These are phyloP conservation scores for Discoglossus pictus DNA, from an alignment of 2,797 vertebrate species.

Conservation along the genomic window DNA sequence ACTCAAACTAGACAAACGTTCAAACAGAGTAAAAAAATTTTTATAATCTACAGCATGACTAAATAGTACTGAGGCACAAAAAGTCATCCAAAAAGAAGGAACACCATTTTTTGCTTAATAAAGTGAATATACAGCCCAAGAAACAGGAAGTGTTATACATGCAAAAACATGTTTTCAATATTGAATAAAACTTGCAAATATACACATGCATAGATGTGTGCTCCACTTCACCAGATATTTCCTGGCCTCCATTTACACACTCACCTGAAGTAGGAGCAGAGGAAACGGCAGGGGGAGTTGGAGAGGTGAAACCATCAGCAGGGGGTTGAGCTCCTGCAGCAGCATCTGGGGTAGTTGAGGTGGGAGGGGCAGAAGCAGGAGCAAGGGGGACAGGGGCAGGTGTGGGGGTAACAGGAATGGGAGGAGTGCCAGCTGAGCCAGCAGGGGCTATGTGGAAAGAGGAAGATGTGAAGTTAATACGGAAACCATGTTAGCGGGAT, in stretches of 20 bases:
- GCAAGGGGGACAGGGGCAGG: constrained; percentile 69
- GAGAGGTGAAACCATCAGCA: constrained; percentile 89
- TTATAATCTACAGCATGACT: no score
- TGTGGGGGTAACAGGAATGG: constrained; percentile 78
- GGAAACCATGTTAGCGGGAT: constrained; percentile 64
- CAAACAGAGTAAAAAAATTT: no score
- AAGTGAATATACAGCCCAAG: not conserved
- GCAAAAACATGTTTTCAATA: not conserved
- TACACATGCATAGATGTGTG: not conserved
- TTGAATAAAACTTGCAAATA: no score
- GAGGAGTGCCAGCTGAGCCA: constrained; percentile 74
- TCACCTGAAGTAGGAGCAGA: constrained; percentile 88
- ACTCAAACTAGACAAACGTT: no score
- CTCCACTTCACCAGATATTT: constrained; percentile 1
- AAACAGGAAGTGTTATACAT: not conserved
- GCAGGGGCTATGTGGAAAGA: constrained; percentile 71
- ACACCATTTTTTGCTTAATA: no score
- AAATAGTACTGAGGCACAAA: no score
- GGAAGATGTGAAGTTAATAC: constrained; percentile 75
- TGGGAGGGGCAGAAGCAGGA: constrained; percentile 69
- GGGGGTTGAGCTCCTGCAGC: constrained; percentile 82
- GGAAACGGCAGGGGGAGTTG: constrained; percentile 85
- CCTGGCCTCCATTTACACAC: constrained; percentile 61
- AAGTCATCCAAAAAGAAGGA: no score
- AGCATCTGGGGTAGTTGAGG: constrained; percentile 70